Percentiles rank a stretch among this genome's conserved stretches.
phyloP scores from a whole-genome alignment of 2,797 vertebrate genomes.

The Erpetoichthys calabaricus region DNA sequence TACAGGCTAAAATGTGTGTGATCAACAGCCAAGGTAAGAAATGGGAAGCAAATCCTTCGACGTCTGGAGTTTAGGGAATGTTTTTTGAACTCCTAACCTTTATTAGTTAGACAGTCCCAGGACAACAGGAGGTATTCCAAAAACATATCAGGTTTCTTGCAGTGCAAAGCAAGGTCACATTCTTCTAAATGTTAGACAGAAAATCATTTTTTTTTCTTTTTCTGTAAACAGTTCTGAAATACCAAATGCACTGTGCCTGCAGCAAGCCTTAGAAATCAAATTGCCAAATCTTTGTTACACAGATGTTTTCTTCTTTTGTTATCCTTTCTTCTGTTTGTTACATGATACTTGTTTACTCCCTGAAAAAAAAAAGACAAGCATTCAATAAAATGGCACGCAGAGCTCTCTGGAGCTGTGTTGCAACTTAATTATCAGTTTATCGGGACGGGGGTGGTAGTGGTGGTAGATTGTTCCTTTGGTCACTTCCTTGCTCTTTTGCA shows the following conservation, averaged over 20 bases:
- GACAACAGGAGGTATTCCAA: slow-evolving; percentile 35
- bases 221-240: slow-evolving; percentile 25
- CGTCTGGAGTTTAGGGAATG: too few relatives aligned
- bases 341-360: slow-evolving; percentile 55
- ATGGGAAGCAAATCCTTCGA: too few relatives aligned
- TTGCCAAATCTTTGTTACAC: slow-evolving; percentile 31
- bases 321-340: slow-evolving; percentile 31
- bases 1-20: too few relatives aligned
- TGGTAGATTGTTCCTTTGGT: slow-evolving; percentile 12
- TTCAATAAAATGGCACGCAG: slow-evolving; percentile 60
- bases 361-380: slow-evolving; percentile 57
- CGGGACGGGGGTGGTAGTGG: slow-evolving; percentile 19
- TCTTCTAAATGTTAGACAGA: slow-evolving; percentile 36
- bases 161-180: slow-evolving; percentile 35
- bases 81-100: too few relatives aligned
- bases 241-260: slow-evolving; percentile 25
- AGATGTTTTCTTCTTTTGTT: slow-evolving; percentile 27
- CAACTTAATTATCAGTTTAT: slow-evolving; percentile 51
- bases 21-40: too few relatives aligned
- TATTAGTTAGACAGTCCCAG: slow-evolving; percentile 10
- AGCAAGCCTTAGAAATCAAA: slow-evolving; percentile 24
- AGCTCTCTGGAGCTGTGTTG: slow-evolving; percentile 54
- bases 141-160: slow-evolving; percentile 12
- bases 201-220: slow-evolving; percentile 24
- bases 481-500: slow-evolving; percentile 22